Evolutionary conservation across 2,888 invertebrate genomes (phyloP).

Genomic region (Drosophila percnosoma): DNA sequence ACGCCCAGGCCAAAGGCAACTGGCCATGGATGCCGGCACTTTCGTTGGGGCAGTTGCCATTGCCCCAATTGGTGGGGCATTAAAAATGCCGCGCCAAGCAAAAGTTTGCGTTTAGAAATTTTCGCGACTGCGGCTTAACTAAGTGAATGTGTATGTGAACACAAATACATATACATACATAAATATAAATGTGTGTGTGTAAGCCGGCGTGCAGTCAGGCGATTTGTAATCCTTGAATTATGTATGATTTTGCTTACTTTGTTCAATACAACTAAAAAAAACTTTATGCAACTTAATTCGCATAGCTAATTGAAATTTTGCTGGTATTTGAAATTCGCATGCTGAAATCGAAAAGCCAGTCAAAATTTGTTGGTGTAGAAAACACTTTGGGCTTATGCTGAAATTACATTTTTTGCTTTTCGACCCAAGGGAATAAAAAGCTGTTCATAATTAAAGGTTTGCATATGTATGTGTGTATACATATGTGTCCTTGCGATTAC

Average conservation of each 20-base stretch:
- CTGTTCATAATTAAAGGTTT: not conserved
- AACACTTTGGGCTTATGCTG: not conserved
- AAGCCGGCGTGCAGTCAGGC: not conserved
- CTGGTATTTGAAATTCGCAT: not conserved
- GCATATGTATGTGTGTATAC: not conserved
- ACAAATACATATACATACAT: not conserved
- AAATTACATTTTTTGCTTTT: not conserved
- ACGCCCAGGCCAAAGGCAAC: conserved; percentile 28
- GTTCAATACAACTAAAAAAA: not conserved
- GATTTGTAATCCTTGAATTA: conserved; percentile 8
- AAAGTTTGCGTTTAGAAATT: conserved; percentile 69
- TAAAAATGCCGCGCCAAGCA: conserved; percentile 65
- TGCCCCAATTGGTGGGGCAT: conserved; percentile 63
- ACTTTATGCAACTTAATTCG: not conserved
- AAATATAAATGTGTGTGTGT: not conserved
- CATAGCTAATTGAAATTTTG: conserved; percentile 1
- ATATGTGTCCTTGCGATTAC: not conserved
- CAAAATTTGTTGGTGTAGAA: not conserved
- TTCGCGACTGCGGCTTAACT: conserved; percentile 41
- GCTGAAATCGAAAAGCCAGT: not conserved
- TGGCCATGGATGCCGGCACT: conserved; percentile 21
- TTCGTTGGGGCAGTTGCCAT: conserved; percentile 7
- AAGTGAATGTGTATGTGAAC: not conserved
- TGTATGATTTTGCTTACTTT: conserved; percentile 1
- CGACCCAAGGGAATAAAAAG: not conserved